Percentiles rank a stretch among this genome's conserved stretches.
phyloP scores from a whole-genome alignment of 2,113 vertebrate species.

The Circaetus gallicus region DNA sequence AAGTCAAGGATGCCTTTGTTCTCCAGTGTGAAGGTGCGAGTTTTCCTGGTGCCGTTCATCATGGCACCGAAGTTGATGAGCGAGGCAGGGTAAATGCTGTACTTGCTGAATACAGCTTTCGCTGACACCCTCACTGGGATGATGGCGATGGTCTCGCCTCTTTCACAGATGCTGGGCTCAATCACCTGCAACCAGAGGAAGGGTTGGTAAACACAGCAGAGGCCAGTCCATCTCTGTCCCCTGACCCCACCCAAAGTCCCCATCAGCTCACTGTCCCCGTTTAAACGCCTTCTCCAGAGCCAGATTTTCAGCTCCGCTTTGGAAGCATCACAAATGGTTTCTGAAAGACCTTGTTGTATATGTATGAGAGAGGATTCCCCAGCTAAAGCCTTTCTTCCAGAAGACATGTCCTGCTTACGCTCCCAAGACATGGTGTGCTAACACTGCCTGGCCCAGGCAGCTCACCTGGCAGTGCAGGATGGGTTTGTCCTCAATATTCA shows the following conservation, averaged over 20 bases:
- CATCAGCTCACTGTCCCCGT: neutral
- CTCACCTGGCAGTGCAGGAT: slow-evolving; percentile 85
- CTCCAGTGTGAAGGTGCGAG: slow-evolving; percentile 74
- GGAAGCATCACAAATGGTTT: neutral
- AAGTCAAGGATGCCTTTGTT: slow-evolving; percentile 80
- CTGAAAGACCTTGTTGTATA: neutral
- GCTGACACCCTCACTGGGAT: slow-evolving; percentile 79
- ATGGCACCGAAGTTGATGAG: slow-evolving; percentile 82
- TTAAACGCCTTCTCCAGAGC: neutral
- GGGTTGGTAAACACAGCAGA: neutral
- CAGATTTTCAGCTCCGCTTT: neutral
- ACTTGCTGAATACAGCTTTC: slow-evolving; percentile 79
- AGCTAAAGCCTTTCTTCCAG: neutral
- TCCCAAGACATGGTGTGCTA: neutral
- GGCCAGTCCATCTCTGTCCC: neutral
- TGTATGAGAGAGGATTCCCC: neutral
- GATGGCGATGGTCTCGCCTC: slow-evolving; percentile 70
- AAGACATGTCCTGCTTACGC: neutral
- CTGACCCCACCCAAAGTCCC: too few relatives aligned
- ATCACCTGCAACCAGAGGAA: slow-evolving; percentile 73
- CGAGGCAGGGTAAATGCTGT: slow-evolving; percentile 75
- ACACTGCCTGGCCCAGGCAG: neutral
- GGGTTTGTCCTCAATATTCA: slow-evolving; percentile 74
- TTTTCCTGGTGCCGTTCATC: slow-evolving; percentile 71
- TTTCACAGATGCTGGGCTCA: slow-evolving; percentile 75